Percentiles rank a stretch among this genome's conserved stretches.
These are phyloP conservation scores for Psittacara wagleri DNA, from an alignment of 2,113 vertebrate genomes.

Conservation along the genomic window DNA sequence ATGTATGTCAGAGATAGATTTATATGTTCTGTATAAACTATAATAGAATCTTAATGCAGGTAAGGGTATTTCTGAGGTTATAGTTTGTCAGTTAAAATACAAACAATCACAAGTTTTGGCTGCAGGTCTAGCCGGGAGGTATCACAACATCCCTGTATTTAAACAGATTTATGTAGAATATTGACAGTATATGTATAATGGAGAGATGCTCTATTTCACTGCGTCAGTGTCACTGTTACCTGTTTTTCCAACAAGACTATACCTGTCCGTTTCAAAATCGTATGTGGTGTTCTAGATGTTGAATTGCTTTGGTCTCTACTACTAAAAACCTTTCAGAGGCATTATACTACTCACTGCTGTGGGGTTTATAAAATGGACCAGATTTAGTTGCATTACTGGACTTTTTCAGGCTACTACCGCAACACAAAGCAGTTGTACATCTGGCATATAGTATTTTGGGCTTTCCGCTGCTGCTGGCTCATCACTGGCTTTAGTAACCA, in stretches of 20 bases:
- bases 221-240: fast-evolving
- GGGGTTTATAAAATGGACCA: background rate
- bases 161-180: background rate
- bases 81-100: background rate
- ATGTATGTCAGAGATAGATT: background rate
- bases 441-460: fast-evolving
- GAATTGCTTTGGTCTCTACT: background rate
- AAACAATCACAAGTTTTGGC: background rate
- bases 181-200: background rate
- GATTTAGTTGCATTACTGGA: too few relatives aligned
- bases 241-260: background rate
- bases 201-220: background rate
- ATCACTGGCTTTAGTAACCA: background rate
- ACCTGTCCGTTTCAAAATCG: background rate
- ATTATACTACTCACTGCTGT: fast-evolving
- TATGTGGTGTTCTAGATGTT: background rate
- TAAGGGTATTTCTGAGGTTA: background rate
- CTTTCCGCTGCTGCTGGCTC: background rate
- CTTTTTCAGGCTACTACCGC: background rate
- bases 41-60: background rate
- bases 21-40: background rate
- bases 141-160: background rate
- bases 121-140: background rate
- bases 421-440: background rate
- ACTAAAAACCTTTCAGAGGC: background rate